phyloP scores from a whole-genome alignment of 2,113 vertebrate genomes.

The Myanophis thanlyinensis region DNA sequence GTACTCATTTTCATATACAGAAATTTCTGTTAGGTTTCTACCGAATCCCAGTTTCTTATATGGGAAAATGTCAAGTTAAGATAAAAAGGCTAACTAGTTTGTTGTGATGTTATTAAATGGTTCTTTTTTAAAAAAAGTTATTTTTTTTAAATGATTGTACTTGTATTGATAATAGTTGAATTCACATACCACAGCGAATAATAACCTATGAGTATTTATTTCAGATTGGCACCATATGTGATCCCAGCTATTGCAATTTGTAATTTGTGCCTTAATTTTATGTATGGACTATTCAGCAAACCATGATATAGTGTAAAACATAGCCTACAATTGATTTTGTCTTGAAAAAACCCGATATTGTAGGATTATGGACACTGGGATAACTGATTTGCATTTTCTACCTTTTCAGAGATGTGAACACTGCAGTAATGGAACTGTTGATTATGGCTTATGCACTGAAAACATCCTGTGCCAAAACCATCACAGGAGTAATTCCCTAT shows the following conservation, averaged over 20 bases:
- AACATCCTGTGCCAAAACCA: slow-evolving; percentile 95
- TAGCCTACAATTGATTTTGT: not conserved
- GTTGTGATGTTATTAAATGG: not conserved
- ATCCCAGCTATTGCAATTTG: not conserved
- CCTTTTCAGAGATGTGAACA: slow-evolving; percentile 89
- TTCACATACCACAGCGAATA: not conserved
- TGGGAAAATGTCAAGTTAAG: not conserved
- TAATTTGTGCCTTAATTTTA: not conserved
- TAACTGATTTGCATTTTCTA: slow-evolving; percentile 10
- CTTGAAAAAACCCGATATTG: not conserved
- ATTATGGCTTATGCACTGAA: slow-evolving; percentile 96
- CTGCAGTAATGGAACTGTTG: slow-evolving; percentile 96
- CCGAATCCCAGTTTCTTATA: not conserved
- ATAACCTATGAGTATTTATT: not conserved
- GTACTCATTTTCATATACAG: not conserved
- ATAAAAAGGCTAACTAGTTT: not conserved
- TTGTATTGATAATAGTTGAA: not conserved
- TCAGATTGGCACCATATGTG: not conserved
- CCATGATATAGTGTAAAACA: not conserved
- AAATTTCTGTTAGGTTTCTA: not conserved
- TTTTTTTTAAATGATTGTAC: not conserved
- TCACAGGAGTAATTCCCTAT: slow-evolving; percentile 96
- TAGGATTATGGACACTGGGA: not conserved
- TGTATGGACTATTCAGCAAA: not conserved
- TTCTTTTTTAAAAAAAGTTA: not conserved